Percentiles rank a stretch among this genome's conserved stretches.
These are phyloP conservation scores for Psephotus haematonotus DNA, from an alignment of 2,113 vertebrate genomes.

Conservation along the genomic window DNA sequence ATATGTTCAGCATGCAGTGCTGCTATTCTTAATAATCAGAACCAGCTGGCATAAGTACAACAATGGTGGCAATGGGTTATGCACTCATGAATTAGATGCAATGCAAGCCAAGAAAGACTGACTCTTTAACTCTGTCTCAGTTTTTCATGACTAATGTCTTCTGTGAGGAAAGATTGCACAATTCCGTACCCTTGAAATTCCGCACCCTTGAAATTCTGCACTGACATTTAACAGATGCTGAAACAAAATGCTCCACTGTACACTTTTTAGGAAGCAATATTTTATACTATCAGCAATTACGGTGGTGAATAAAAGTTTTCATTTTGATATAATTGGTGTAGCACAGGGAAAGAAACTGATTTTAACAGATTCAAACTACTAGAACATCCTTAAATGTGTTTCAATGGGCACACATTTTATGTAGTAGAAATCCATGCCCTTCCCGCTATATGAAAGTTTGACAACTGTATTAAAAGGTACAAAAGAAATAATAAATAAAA, in stretches of 20 bases:
- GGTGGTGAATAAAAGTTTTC: slow-evolving; percentile 59
- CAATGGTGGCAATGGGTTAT: slow-evolving; percentile 70
- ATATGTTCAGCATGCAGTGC: slow-evolving; percentile 65
- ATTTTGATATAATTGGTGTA: slow-evolving; percentile 56
- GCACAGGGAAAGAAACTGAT: slow-evolving; percentile 24
- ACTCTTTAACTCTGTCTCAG: slow-evolving; percentile 68
- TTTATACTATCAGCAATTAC: slow-evolving; percentile 63
- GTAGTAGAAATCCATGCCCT: not conserved
- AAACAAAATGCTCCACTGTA: slow-evolving; percentile 63
- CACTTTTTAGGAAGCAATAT: slow-evolving; percentile 73
- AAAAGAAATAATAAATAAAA: not conserved
- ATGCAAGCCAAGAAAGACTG: slow-evolving; percentile 67
- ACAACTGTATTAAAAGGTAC: not conserved
- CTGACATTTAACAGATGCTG: slow-evolving; percentile 71
- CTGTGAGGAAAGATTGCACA: slow-evolving; percentile 63
- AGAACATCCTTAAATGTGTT: not conserved
- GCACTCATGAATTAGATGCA: slow-evolving; percentile 67
- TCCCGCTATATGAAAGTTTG: not conserved
- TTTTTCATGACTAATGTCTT: slow-evolving; percentile 74
- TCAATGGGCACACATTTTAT: not conserved
- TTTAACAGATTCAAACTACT: slow-evolving; percentile 59
- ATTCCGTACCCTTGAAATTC: slow-evolving; percentile 55
- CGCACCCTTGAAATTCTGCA: slow-evolving; percentile 54
- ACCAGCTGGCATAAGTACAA: slow-evolving; percentile 71
- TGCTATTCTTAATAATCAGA: slow-evolving; percentile 78